Base-by-base conservation (phyloP, 2,113 vertebrate genomes). In the Cyphomyrus plagiostoma region DNA sequence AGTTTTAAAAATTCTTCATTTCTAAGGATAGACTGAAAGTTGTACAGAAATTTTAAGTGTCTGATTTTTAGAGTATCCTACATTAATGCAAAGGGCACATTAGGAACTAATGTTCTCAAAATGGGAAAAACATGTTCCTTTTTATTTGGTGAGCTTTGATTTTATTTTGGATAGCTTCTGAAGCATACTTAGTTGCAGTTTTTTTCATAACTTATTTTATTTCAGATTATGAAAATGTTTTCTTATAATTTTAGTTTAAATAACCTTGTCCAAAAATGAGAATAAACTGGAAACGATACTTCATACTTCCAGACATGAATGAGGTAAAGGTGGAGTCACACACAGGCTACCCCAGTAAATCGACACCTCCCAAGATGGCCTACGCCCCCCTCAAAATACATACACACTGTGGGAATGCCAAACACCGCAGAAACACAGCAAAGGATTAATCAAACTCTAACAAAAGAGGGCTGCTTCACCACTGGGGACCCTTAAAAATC, bases 371-470 rank as follows among this genome's bases (percentile, higher is more conserved):
- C 35, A 80, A 80, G 74, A 39, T 0, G 5, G 35, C 30, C 35
- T 8, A 39, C 74, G 6, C 15, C 35, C 35, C n/a, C 62, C n/a
- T 9, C 62, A 1, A 30, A n/a, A 70, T 15, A 30, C 62, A 70
- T 30, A 70, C 26, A 30, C 35, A 39, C 30, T 42, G 74, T 80
- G 35, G 74, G 74, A 74, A 74, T 35, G 66, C n/a, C 74, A 77
- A 17, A 77, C 30, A 17, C 26, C 15, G 39, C 35, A 42, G 30
- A 39, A 80, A 80, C 74, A 42, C 74, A 80, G 74, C 74, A 80
- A 42, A 80, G 74, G 74, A 80, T 80, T 80, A 80, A 35, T 80
- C 74, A 80, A 80, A 42, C 74, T 80, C 74, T 42, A 39, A 80
- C 74, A 80, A 80, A 39, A 42, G 74, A 80, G 74, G 2, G 17